Conservation (phyloP, 2,797 vertebrate species). For the Phylloscopus collybita region DNA sequence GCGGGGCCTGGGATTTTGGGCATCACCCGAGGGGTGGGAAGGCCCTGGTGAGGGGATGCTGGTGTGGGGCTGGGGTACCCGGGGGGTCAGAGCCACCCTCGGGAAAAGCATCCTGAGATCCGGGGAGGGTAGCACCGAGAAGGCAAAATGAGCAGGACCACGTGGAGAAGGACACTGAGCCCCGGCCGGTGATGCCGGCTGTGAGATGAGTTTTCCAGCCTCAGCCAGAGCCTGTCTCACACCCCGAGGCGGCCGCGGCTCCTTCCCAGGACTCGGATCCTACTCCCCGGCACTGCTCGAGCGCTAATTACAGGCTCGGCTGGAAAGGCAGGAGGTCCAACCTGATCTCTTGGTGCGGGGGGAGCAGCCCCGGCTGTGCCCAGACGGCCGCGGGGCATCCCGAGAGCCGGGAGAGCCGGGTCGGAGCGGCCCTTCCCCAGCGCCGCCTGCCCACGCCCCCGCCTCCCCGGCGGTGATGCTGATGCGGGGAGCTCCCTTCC, state of each 20-base stretch:
- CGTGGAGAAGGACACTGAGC: rapidly evolving
- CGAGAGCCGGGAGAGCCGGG: neutral
- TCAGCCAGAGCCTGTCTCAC: neutral
- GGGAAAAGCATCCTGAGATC: neutral
- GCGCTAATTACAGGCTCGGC: neutral
- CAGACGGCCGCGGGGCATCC: neutral
- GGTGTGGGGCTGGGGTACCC: rapidly evolving
- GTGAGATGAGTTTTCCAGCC: neutral
- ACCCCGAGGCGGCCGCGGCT: neutral
- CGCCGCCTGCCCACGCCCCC: neutral
- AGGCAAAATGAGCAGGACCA: neutral
- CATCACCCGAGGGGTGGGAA: rapidly evolving
- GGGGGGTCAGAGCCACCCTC: rapidly evolving
- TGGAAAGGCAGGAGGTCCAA: neutral
- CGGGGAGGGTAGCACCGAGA: rapidly evolving
- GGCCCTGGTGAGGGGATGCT: rapidly evolving
- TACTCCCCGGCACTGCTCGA: neutral
- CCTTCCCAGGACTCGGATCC: neutral
- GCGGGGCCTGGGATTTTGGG: neutral
- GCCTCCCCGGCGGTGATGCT: neutral
- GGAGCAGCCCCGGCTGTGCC: neutral
- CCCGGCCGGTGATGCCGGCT: rapidly evolving
- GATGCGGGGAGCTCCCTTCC: neutral
- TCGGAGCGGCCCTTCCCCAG: neutral
- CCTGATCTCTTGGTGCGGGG: neutral